These are phyloP conservation scores for Hozukius guyotensis DNA, from an alignment of 2,797 vertebrate genomes.

Conservation along the genomic window DNA sequence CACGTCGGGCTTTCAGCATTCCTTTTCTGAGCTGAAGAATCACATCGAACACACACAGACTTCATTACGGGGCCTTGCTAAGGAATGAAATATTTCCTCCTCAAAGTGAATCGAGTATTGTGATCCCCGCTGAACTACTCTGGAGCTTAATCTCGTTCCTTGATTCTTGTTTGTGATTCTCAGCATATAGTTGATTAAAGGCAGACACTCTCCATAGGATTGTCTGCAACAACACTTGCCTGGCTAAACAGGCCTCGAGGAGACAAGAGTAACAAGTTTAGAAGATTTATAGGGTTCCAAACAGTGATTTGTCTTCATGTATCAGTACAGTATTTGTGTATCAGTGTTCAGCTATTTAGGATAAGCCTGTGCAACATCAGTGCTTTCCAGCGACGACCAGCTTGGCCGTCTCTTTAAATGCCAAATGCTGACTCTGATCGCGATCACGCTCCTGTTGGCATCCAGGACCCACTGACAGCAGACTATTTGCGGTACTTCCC, in stretches of 20 bases:
- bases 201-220: not conserved
- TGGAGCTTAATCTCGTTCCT: slow-evolving; percentile 5
- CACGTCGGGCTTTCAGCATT: slow-evolving; percentile 1
- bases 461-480: not conserved
- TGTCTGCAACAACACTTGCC: not conserved
- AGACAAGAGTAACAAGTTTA: not conserved
- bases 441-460: not conserved
- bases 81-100: slow-evolving; percentile 29
- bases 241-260: slow-evolving; percentile 2
- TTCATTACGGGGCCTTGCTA: slow-evolving; percentile 14
- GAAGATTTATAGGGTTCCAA: not conserved
- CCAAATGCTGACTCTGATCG: not conserved
- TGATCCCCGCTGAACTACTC: slow-evolving; percentile 31
- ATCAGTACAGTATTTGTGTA: not conserved
- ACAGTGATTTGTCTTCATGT: not conserved
- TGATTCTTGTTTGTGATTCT: slow-evolving; percentile 31
- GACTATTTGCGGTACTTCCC: not conserved
- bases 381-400: not conserved
- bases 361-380: not conserved
- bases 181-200: slow-evolving; percentile 33
- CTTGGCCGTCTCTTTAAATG: slow-evolving; percentile 7
- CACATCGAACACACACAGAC: slow-evolving; percentile 1
- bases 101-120: slow-evolving; percentile 51
- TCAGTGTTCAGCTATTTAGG: not conserved
- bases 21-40: slow-evolving; percentile 7